Base-by-base conservation (phyloP, 1,140 invertebrate genomes). In the Ganaspis sp. region DNA sequence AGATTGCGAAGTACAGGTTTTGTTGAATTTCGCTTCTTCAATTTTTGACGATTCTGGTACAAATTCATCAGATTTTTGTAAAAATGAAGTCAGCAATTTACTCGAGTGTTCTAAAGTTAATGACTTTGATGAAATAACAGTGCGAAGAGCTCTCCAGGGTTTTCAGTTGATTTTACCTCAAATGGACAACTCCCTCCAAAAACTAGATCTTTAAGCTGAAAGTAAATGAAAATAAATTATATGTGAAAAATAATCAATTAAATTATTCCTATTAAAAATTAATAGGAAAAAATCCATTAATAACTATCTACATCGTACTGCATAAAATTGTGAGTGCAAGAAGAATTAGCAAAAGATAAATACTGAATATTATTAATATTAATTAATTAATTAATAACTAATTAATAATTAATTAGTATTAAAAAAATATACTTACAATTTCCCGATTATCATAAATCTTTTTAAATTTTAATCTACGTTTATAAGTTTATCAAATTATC, bases 61-160 rank as follows among this genome's bases (percentile, higher is more conserved):
- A 0, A 29, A n/a, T 8, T 64, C 23, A 29, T 64, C 58, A 64
- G n/a, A 9, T 34, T 34, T 29, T n/a, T 64, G 58, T 4, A 64
- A n/a, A 23, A 29, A 29, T 34, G 12, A 64, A 64, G 58, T 64
- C 8, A n/a, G 29, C 6, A n/a, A 26, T 64, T 64, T 64, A 64
- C 58, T 64, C n/a, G 11, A 29, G 15, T 64, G 58, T 26, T 64
- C 58, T 0, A 64, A 29, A 29, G 23, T 21, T 15, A 84, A 69
- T 0, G 38, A 76, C 19, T 72, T 73, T 1, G 81, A 81, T 42
- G 69, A 81, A 23, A 76, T 79, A 37, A 73, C 79, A 9, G 69
- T 76, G 17, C 77, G 83, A 23, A 76, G 40, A 37, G 74, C 82
- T 15, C 58, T 85, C 3, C 70, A 85, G 49, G 71, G 81, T 69